Conservation (phyloP, 2,113 vertebrate genomes). For the Phalacrocorax pelagicus region DNA sequence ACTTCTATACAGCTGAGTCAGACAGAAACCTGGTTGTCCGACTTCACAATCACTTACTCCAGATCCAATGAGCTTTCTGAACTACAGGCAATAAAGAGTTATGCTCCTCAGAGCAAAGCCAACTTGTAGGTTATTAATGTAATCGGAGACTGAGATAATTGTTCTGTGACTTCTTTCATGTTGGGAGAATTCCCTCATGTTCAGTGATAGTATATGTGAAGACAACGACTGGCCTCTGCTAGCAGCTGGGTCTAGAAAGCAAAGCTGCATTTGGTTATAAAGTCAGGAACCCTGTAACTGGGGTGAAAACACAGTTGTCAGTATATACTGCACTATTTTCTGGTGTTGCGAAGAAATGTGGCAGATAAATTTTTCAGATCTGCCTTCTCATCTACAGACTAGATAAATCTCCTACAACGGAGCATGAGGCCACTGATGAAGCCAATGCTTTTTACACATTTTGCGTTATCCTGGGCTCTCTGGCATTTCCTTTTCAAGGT, state of each 20-base stretch:
- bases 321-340: neutral
- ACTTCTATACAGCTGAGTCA: neutral
- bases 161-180: neutral
- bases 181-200: neutral
- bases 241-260: neutral
- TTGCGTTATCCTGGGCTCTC: rapidly evolving
- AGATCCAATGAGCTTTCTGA: neutral
- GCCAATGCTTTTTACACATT: rapidly evolving
- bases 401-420: neutral
- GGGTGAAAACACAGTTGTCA: neutral
- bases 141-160: neutral
- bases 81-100: neutral
- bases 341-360: neutral
- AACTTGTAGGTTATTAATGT: neutral
- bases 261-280: neutral
- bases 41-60: neutral
- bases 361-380: neutral
- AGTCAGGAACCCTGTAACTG: neutral
- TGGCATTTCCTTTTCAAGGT: neutral
- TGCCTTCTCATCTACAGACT: neutral
- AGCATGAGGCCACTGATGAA: neutral
- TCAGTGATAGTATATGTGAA: neutral
- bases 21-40: neutral
- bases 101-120: neutral
- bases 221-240: neutral